These are phyloP conservation scores for Montipora efflorescens DNA, from an alignment of 64 coral and sea anemone genomes.

Conservation along the genomic window DNA sequence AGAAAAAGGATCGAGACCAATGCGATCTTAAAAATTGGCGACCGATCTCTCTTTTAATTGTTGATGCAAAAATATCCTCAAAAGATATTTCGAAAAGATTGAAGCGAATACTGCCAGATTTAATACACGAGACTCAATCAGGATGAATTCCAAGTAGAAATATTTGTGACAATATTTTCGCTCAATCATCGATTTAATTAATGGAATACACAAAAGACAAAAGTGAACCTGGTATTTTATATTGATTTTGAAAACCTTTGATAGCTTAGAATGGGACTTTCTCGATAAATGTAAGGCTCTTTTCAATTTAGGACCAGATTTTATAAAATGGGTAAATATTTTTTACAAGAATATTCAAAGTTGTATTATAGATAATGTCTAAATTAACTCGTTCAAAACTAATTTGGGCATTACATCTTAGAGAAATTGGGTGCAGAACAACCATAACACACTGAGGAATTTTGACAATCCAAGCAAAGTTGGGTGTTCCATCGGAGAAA, in stretches of 20 bases:
- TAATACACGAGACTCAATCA: slow-evolving; percentile 7
- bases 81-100: background rate
- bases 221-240: background rate
- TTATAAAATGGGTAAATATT: slow-evolving; percentile 46
- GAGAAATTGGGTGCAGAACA: no score
- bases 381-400: no score
- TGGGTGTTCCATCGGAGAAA: no score
- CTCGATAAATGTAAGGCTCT: slow-evolving; percentile 15
- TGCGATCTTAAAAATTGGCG: slow-evolving; percentile 3
- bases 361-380: slow-evolving; percentile 32
- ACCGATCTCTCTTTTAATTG: background rate
- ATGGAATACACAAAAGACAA: background rate
- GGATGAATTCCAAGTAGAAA: background rate
- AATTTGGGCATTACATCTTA: no score
- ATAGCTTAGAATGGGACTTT: background rate
- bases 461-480: no score
- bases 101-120: background rate
- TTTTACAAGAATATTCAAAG: slow-evolving; percentile 45
- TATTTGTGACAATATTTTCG: slow-evolving; percentile 8
- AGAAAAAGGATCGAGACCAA: background rate
- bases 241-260: background rate
- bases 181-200: no score
- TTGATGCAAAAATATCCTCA: background rate
- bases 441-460: no score
- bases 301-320: slow-evolving; percentile 41